Evolutionary conservation across 2,888 invertebrate genomes (phyloP), one percentile per base, ranked within the genome.

Genomic region (Isoperla grammatica): DNA sequence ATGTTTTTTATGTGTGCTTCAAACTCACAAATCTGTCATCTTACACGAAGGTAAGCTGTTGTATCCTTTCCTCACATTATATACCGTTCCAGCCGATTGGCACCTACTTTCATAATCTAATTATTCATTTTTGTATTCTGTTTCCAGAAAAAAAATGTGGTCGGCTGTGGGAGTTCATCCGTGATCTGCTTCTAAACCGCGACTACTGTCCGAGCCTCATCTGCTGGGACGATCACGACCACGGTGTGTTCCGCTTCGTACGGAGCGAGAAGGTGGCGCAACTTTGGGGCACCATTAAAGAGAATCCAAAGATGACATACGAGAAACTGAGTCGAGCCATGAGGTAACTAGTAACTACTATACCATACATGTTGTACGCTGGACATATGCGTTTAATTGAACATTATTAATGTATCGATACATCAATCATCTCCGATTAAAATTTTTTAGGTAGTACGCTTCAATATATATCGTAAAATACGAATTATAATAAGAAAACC

Each of bases 321-420:
- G 94, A 94, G 73, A 95, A 95, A 75, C 83, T 95, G 69, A 92
- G 91, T 74, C 76, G 94, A 64, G 94, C 94, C 13, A 90, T 95
- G 87, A 81, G 88, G 86, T 86, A 72, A 70, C 71, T 20, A 15
- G 11, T 46, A 9, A 1, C 2, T 9, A 43, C 13, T 13, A n/a
- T 12, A 11, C 11, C 2, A 12, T 29, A 35, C 53, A 50, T n/a
- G n/a, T 23, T 23, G 6, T 46, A 19, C 15, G 23, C 9, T 22
- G 15, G 4, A 37, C n/a, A n/a, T n/a, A n/a, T n/a, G n/a, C n/a
- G n/a, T n/a, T n/a, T n/a, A n/a, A n/a, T n/a, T n/a, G n/a, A n/a
- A n/a, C n/a, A n/a, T n/a, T n/a, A n/a, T n/a, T n/a, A n/a, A n/a
- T n/a, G n/a, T n/a, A n/a, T n/a, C n/a, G n/a, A n/a, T n/a, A n/a